Evolutionary conservation across 2,797 vertebrate genomes (phyloP).

Genomic region (Erpetoichthys calabaricus): DNA sequence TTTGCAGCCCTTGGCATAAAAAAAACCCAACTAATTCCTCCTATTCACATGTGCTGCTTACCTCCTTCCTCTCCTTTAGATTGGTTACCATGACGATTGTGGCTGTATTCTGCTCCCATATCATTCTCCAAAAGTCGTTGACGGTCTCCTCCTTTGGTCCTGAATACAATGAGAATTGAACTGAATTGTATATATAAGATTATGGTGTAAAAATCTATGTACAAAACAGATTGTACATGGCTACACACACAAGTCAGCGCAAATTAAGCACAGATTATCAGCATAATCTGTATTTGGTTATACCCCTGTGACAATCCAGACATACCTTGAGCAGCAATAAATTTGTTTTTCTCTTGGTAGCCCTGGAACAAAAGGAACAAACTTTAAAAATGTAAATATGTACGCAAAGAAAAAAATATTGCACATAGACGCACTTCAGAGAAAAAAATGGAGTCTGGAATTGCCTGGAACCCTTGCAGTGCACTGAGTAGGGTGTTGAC

Average conservation of each 20-base stretch:
- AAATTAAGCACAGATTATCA: too few relatives aligned
- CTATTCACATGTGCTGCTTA: constrained; percentile 19
- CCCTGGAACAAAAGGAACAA: constrained; percentile 45
- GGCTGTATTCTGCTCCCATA: constrained; percentile 96
- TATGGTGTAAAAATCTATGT: constrained; percentile 1
- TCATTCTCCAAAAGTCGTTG: constrained; percentile 97
- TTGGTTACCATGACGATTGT: constrained; percentile 98
- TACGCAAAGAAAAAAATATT: too few relatives aligned
- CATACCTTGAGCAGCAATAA: constrained; percentile 92
- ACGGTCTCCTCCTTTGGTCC: constrained; percentile 97
- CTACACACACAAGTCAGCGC: too few relatives aligned
- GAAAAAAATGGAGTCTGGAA: too few relatives aligned
- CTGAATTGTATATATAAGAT: neutral
- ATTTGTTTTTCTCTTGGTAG: constrained; percentile 97
- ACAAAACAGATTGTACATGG: neutral
- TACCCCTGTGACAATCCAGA: too few relatives aligned
- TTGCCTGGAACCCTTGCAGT: too few relatives aligned
- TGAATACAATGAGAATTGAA: constrained; percentile 24
- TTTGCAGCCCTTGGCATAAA: too few relatives aligned
- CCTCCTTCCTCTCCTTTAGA: constrained; percentile 95
- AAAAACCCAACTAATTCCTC: too few relatives aligned
- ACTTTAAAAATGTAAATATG: too few relatives aligned
- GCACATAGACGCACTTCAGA: too few relatives aligned
- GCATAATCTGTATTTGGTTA: too few relatives aligned
- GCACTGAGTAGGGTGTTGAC: too few relatives aligned